Base-by-base conservation (phyloP, 1,140 invertebrate genomes). In the Grapholita molesta region DNA sequence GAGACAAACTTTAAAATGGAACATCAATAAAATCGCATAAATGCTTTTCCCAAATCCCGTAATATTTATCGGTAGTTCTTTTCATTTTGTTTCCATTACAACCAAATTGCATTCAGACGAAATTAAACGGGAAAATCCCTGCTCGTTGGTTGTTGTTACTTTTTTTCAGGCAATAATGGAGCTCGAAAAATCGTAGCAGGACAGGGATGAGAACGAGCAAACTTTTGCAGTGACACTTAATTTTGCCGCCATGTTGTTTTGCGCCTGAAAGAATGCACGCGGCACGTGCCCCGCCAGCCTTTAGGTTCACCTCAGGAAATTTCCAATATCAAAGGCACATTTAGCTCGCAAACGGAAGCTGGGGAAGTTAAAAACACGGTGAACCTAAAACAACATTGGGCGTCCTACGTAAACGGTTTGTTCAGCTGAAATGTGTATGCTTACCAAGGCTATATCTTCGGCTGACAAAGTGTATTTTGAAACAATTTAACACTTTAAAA, bases 61-160 rank as follows among this genome's bases (percentile, higher is more conserved):
- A 28, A 61, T 61, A 61, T 61, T 61, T 61, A 61, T 61, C n/a
- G 55, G 55, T 18, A 28, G 53, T 28, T 28, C 25, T 9, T 15
- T 61, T 61, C 55, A 15, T 30, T 61, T 61, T 61, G 55, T 25
- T 28, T 71, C 67, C 61, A 71, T 71, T 71, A 68, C 55, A 53
- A 52, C 64, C 32, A 70, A 74, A 72, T 76, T 73, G 65, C 72
- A 73, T 78, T 76, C 70, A 71, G 48, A 61, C 24, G 67, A 73
- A 81, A 73, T 79, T 77, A 77, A 80, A 77, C 70, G 71, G 38
- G 72, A 64, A 75, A 77, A 78, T 68, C 70, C 57, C 65, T 30
- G 30, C 33, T 25, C 12, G 55, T 30, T 61, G 15, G 55, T 32
- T 69, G 66, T 66, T 55, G 52, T 70, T 73, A n/a, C 57, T 57